Evolutionary conservation across 1,140 invertebrate species (phyloP).

Genomic region (Pomacea maculata): DNA sequence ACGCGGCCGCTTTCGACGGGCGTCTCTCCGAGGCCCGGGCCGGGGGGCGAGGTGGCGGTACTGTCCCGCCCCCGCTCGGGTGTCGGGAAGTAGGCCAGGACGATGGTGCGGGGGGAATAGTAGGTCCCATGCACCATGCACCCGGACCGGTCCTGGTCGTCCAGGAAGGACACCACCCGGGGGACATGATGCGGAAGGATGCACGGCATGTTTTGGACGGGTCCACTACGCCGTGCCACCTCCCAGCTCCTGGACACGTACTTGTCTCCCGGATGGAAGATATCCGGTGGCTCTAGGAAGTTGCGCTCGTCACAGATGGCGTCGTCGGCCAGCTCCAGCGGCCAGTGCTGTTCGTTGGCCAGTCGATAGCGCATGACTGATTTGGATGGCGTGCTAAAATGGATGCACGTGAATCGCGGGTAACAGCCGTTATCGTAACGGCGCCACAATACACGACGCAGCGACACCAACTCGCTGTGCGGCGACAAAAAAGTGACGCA

Average conservation of each 20-base stretch:
- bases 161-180: conserved; percentile 16
- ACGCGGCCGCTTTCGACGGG: neutral
- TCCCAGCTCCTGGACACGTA: conserved; percentile 13
- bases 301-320: conserved; percentile 19
- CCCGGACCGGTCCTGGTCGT: conserved; percentile 14
- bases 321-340: conserved; percentile 18
- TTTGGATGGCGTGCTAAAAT: conserved; percentile 19
- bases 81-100: conserved; percentile 9
- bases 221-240: conserved; percentile 10
- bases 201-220: conserved; percentile 15
- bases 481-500: conserved; percentile 19
- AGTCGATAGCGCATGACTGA: conserved; percentile 17
- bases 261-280: conserved; percentile 14
- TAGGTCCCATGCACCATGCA: conserved; percentile 24
- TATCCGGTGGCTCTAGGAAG: conserved; percentile 14
- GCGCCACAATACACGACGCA: conserved; percentile 15
- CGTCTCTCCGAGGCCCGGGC: neutral
- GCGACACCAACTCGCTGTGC: neutral
- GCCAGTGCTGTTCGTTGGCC: conserved; percentile 16
- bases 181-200: conserved; percentile 15
- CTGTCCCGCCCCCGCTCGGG: neutral
- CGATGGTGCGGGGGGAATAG: conserved; percentile 14
- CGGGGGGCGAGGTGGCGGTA: neutral
- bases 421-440: conserved; percentile 25
- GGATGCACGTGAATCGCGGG: conserved; percentile 22